phyloP scores from a whole-genome alignment of 2,113 vertebrate genomes.

The Brienomyrus brachyistius region DNA sequence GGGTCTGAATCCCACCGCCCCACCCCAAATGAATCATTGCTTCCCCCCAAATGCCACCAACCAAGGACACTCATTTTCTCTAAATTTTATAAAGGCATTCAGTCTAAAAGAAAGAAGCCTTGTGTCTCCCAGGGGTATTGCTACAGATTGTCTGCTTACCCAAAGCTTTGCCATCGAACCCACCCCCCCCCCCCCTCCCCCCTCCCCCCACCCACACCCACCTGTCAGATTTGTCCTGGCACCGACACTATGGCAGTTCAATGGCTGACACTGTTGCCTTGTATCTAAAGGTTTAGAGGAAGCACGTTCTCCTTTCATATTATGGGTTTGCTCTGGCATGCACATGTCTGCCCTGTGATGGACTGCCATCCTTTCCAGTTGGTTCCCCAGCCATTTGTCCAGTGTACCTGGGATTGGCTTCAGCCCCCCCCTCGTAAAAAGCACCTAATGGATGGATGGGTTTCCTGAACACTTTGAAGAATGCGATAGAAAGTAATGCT shows the following conservation, averaged over 20 bases:
- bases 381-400: not conserved
- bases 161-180: not conserved
- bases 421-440: not conserved
- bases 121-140: not conserved
- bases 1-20: no score
- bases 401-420: not conserved
- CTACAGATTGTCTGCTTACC: not conserved
- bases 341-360: not conserved
- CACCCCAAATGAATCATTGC: no score
- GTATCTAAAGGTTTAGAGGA: not conserved
- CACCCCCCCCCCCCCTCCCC: no score
- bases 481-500: not conserved
- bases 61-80: not conserved
- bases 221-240: not conserved
- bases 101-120: not conserved
- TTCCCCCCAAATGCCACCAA: no score
- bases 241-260: not conserved
- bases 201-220: not conserved
- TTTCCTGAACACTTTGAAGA: not conserved
- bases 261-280: not conserved
- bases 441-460: not conserved
- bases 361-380: not conserved
- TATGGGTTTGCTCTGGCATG: not conserved
- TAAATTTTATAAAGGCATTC: not conserved
- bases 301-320: not conserved